Evolutionary conservation across 2,797 vertebrate genomes (phyloP).

Genomic region (Threskiornis aethiopicus): DNA sequence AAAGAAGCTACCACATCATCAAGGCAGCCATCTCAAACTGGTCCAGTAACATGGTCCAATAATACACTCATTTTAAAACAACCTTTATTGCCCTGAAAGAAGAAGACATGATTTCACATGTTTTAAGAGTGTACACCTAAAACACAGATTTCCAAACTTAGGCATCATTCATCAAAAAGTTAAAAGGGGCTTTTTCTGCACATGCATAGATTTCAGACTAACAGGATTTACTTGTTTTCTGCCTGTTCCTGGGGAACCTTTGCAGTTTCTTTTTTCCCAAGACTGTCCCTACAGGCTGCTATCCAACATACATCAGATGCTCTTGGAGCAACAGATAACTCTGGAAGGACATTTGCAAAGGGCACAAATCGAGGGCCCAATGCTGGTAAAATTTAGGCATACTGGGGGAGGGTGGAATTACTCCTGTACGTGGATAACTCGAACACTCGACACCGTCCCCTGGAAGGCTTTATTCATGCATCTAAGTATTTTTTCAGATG

Average conservation of each 20-base stretch:
- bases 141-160: conserved; percentile 26
- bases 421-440: background rate
- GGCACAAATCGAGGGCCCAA: background rate
- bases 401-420: background rate
- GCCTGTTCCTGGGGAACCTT: conserved; percentile 27
- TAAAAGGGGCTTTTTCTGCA: conserved; percentile 54
- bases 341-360: conserved; percentile 38
- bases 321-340: conserved; percentile 58
- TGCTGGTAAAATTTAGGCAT: background rate
- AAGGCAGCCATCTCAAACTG: background rate
- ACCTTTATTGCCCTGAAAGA: background rate
- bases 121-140: conserved; percentile 47
- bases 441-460: background rate
- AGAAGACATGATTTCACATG: conserved; percentile 37
- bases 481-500: background rate
- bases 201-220: conserved; percentile 28
- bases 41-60: background rate
- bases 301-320: conserved; percentile 64
- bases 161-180: conserved; percentile 58
- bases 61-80: conserved; percentile 15
- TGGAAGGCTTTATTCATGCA: background rate
- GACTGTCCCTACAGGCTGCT: conserved; percentile 62
- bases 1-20: background rate
- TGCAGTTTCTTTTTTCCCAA: conserved; percentile 31
- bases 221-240: conserved; percentile 67